Base-by-base conservation (phyloP, 1,140 invertebrate species). In the Drosophila tropicalis region DNA sequence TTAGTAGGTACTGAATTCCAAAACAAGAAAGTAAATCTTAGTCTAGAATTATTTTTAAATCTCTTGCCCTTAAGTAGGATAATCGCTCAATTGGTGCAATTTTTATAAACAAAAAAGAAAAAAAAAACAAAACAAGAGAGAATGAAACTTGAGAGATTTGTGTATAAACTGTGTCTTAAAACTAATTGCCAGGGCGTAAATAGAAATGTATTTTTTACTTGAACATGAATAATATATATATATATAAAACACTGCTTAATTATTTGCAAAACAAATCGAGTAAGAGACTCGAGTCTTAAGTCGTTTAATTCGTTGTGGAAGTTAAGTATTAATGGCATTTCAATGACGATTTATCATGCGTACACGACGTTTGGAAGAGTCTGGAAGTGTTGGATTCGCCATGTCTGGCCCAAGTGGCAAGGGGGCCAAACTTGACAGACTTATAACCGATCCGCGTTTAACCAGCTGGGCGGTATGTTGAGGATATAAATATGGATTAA, bases 311-410 rank as follows among this genome's bases (percentile, higher is more conserved):
- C 22, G 62, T 58, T 40, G 10, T 32, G 19, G 9, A 62, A 62
- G n/a, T 5, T n/a, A 22, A 65, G 3, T n/a, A 55, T 39, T 25
- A n/a, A 12, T 29, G 1, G 9, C n/a, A 1, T 17, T 44, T 70
- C 76, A 91, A 39, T 91, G 90, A 19, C 90, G 81, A 76, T 91
- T 91, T n/a, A 91, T 91, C 90, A 91, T 91, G 32, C 90, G 90
- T 2, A 91, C 90, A 17, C 90, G 75, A 4, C 90, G 75, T 60
- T 91, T 91, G 17, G 3, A 19, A 51, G 44, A 4, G 41, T 15
- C 29, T 87, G 85, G 13, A 51, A 29, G 10, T 41, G 6, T 44
- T 54, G 56, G 9, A 12, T 66, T 41, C 29, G 29, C 5, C 17
- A 25, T 9, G 13, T 60, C 41, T 22, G 22, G 15, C 19, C n/a